Conservation (phyloP, 2,113 vertebrate species). For the Hyla sarda region DNA sequence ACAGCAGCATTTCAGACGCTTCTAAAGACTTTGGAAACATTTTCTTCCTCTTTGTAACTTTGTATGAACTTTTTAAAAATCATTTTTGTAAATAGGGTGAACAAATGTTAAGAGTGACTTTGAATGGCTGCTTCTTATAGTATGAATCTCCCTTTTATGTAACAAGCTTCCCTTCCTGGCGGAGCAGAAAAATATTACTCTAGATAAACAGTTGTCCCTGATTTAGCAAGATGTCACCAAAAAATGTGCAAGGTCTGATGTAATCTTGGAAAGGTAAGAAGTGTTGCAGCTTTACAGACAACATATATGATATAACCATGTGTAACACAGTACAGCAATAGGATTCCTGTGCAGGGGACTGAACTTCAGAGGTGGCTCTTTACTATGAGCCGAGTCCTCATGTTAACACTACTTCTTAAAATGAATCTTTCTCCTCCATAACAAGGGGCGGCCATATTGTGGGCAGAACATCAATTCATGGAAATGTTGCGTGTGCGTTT, state of each 20-base stretch:
- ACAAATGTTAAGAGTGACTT: slow-evolving; percentile 26
- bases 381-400: background rate
- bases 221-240: background rate
- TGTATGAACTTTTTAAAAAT: slow-evolving; percentile 58
- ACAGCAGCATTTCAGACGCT: slow-evolving; percentile 14
- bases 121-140: slow-evolving; percentile 10
- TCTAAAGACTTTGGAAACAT: slow-evolving; percentile 47
- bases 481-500: background rate
- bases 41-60: slow-evolving; percentile 62
- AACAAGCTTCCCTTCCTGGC: background rate
- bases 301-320: background rate
- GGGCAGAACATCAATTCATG: too few relatives aligned
- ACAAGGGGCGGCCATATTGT: background rate
- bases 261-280: background rate
- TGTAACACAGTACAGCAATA: background rate
- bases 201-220: background rate
- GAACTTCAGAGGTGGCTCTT: background rate
- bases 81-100: slow-evolving; percentile 34
- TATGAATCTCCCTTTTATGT: background rate
- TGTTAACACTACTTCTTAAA: background rate
- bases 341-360: too few relatives aligned
- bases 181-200: background rate
- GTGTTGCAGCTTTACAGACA: background rate
- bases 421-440: background rate
- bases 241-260: too few relatives aligned